phyloP scores from a whole-genome alignment of 92 coral and sea anemone genomes.

The Montipora capitata region DNA sequence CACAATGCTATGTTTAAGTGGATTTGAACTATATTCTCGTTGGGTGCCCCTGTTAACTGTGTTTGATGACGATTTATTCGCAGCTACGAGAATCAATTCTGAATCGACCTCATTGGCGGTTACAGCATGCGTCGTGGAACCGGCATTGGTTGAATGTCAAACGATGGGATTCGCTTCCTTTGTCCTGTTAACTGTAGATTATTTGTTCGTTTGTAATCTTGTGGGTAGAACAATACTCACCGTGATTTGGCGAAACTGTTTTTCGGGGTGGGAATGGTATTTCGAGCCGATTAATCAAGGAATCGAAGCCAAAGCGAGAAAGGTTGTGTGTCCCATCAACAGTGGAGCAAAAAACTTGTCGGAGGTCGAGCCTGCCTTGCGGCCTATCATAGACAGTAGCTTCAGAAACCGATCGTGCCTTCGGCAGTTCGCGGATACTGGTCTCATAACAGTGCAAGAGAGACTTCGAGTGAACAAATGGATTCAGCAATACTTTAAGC shows the following conservation, averaged over 20 bases:
- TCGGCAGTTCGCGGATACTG: conserved; percentile 24
- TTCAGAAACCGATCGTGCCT: background rate
- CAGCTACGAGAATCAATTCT: conserved; percentile 8
- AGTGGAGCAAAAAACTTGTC: too few relatives aligned
- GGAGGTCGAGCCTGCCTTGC: background rate
- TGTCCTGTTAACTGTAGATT: conserved; percentile 72
- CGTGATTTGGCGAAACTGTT: conserved; percentile 78
- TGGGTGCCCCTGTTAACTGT: too few relatives aligned
- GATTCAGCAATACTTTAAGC: conserved; percentile 54
- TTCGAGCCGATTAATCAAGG: conserved; percentile 78
- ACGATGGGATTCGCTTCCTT: conserved; percentile 71
- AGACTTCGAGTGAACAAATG: conserved; percentile 55
- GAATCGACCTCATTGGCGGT: background rate
- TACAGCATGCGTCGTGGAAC: conserved; percentile 74
- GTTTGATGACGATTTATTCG: background rate
- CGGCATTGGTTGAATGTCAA: conserved; percentile 58
- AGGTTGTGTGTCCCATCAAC: conserved; percentile 48
- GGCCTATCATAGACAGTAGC: conserved; percentile 1
- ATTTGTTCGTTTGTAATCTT: conserved; percentile 50
- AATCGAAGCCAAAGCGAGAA: conserved; percentile 52
- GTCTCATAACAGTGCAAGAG: conserved; percentile 53
- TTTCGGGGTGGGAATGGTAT: conserved; percentile 81
- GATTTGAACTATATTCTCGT: too few relatives aligned
- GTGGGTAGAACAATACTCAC: conserved; percentile 51
- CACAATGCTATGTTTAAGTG: too few relatives aligned